phyloP scores from a whole-genome alignment of 2,888 invertebrate genomes.

The Hipparchia sbordonii region DNA sequence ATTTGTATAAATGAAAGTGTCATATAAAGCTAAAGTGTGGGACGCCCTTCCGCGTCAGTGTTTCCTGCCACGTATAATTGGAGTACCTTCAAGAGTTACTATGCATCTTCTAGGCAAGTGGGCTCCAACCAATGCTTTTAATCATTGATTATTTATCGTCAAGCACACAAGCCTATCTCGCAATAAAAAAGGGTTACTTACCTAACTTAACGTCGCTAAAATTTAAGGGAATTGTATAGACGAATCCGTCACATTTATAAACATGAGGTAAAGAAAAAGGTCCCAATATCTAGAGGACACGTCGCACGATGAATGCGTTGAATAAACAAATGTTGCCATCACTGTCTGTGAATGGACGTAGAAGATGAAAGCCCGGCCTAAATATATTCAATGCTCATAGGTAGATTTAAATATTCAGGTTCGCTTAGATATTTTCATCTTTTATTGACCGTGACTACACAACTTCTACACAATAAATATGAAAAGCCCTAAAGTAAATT shows the following conservation, averaged over 20 bases:
- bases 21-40: too few species aligned
- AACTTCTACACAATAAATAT: not conserved
- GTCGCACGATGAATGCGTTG: constrained; percentile 53
- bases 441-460: constrained; percentile 7
- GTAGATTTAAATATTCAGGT: constrained; percentile 19
- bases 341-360: constrained; percentile 21
- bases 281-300: constrained; percentile 51
- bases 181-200: too few species aligned
- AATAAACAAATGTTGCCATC: constrained; percentile 65
- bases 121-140: too few species aligned
- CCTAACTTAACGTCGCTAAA: too few species aligned
- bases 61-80: too few species aligned
- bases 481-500: not conserved
- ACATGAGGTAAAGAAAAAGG: constrained; percentile 45
- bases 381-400: constrained; percentile 32
- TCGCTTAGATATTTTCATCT: not conserved
- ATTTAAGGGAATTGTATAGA: not conserved
- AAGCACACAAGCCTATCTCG: too few species aligned
- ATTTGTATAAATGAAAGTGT: too few species aligned
- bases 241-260: constrained; percentile 33
- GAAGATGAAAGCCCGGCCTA: constrained; percentile 14
- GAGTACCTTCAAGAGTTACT: too few species aligned
- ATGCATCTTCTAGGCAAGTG: too few species aligned
- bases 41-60: too few species aligned
- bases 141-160: too few species aligned